Conservation (phyloP, 2,797 vertebrate genomes). For the Acipenser transmontanus region DNA sequence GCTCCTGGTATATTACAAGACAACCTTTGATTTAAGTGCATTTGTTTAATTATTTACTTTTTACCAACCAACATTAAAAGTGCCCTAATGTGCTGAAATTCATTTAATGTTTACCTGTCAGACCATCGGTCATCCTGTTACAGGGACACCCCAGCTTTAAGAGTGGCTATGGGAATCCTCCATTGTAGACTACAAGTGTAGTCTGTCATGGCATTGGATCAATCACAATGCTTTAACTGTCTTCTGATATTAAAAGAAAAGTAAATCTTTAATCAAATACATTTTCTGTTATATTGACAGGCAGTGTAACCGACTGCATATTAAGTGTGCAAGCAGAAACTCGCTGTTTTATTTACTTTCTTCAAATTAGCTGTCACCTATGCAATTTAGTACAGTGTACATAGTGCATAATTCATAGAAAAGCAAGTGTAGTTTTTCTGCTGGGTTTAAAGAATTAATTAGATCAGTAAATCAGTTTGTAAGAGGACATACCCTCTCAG, state of each 20-base stretch:
- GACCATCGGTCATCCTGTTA: too few relatives aligned
- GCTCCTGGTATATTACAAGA: too few relatives aligned
- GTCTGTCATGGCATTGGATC: slow-evolving; percentile 32
- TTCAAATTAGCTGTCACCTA: too few relatives aligned
- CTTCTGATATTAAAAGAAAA: slow-evolving; percentile 28
- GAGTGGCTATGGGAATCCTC: too few relatives aligned
- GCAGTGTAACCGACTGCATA: slow-evolving; percentile 27
- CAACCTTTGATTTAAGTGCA: too few relatives aligned
- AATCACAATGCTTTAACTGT: slow-evolving; percentile 32
- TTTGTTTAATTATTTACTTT: too few relatives aligned
- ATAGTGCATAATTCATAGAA: slow-evolving; percentile 69
- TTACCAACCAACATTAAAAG: too few relatives aligned
- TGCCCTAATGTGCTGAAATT: too few relatives aligned
- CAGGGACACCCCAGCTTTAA: too few relatives aligned
- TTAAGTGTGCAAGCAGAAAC: not conserved
- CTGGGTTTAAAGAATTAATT: slow-evolving; percentile 57
- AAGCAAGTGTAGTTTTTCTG: slow-evolving; percentile 61
- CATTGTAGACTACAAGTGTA: slow-evolving; percentile 36
- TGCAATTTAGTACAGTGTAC: slow-evolving; percentile 37
- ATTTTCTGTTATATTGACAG: slow-evolving; percentile 48
- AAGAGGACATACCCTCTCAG: too few relatives aligned
- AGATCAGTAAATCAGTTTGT: slow-evolving; percentile 56
- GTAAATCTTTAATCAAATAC: slow-evolving; percentile 16
- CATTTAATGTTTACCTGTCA: too few relatives aligned
- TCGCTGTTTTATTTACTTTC: too few relatives aligned